Base-by-base conservation (phyloP, 2,113 vertebrate genomes). In the Pogonocichla stellata region DNA sequence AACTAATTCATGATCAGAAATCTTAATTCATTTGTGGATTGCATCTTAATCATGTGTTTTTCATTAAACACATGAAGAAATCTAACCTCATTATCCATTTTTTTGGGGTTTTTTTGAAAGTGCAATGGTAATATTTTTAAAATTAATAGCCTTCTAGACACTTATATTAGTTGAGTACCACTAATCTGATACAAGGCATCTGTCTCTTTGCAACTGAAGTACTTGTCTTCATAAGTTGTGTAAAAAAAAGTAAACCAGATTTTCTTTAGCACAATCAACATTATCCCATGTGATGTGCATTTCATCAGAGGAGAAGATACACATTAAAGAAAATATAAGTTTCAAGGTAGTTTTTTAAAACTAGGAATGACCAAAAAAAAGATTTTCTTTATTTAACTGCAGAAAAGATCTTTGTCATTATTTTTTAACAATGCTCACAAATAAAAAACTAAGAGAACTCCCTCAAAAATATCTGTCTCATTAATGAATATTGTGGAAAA, bases 281-380 rank as follows among this genome's bases (percentile, higher is more conserved):
- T 31, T 45, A 60, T n/a, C 4, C 23, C 5, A 25, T 4, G 5
- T 0, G 1, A 47, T 4, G 1, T 22, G 8, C 16, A 61, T 28
- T 42, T 80, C 18, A 42, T 7, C 31, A 19, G 31, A 82, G 19
- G 6, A 72, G 6, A 79, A 50, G 14, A 42, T 0, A 25, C 9
- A 79, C 13, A 22, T 42, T 79, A 61, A 79, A 10, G 29, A 38
- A 82, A 69, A 51, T 4, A 5, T 1, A n/a, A 53, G 10, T 50
- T 86, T 34, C 34, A 36, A 38, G 19, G 28, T 4, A 47, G 1
- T 53, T 61, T 58, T 67, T 73, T 56, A 47, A 2, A 54, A 33
- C 23, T 36, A 31, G 8, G 14, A 22, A 20, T 38, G 6, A 53
- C 10, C 12, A 19, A 72, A 56, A 64, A 69, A 29, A 15, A 8